These are phyloP conservation scores for Acrossocheilus wenchowensis DNA, from an alignment of 2,797 vertebrate genomes.

Conservation along the genomic window DNA sequence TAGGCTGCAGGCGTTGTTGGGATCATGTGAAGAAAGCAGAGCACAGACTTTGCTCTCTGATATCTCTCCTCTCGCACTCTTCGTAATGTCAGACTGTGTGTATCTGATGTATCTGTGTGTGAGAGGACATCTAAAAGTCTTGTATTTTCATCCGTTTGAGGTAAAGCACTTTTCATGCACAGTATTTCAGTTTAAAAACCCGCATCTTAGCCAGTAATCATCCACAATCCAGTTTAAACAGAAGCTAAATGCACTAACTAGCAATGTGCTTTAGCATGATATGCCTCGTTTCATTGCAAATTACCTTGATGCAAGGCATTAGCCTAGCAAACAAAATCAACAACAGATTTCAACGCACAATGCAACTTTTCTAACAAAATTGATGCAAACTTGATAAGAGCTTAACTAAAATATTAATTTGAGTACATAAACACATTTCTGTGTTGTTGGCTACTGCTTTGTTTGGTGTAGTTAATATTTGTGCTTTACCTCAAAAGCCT, in stretches of 20 bases:
- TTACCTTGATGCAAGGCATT: neutral
- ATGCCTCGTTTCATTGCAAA: neutral
- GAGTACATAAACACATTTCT: neutral
- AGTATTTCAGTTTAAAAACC: neutral
- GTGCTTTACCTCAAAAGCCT: neutral
- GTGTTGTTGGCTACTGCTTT: neutral
- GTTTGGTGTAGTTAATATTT: neutral
- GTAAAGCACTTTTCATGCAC: neutral
- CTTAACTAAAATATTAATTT: neutral
- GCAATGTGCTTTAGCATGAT: neutral
- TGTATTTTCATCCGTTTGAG: neutral
- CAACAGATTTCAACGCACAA: neutral
- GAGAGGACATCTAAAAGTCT: constrained; percentile 9
- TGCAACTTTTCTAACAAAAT: neutral
- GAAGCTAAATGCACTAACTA: neutral
- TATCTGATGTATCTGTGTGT: constrained; percentile 26
- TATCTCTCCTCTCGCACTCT: neutral
- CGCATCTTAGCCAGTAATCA: neutral
- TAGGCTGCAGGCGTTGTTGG: constrained; percentile 37
- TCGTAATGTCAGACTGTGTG: constrained; percentile 11
- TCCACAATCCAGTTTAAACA: neutral
- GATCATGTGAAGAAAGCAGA: constrained; percentile 31
- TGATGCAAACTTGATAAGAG: neutral
- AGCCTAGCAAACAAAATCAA: neutral
- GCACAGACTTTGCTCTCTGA: constrained; percentile 7